phyloP scores from a whole-genome alignment of 2,888 invertebrate genomes.

The Raillietiella orientalis region DNA sequence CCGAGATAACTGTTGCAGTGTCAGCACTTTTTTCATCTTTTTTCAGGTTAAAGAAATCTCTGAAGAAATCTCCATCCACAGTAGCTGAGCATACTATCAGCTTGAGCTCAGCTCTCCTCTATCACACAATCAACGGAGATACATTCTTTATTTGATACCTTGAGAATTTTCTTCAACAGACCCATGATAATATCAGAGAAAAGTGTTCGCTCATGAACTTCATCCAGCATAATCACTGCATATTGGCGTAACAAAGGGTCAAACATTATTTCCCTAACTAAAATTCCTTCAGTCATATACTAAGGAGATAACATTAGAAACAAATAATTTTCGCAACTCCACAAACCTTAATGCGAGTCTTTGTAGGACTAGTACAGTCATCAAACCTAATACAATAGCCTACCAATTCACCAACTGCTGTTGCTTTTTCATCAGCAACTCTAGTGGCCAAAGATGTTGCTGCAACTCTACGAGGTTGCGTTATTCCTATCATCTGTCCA shows the following conservation, averaged over 20 bases:
- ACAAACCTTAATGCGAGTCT: constrained; percentile 13
- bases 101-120: constrained; percentile 46
- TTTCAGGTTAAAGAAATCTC: constrained; percentile 36
- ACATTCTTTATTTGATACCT: constrained; percentile 17
- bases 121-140: neutral
- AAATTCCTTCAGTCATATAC: constrained; percentile 87
- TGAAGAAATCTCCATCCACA: constrained; percentile 57
- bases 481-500: constrained; percentile 44
- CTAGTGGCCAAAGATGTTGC: constrained; percentile 56
- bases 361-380: constrained; percentile 12
- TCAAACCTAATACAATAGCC: constrained; percentile 50
- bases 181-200: constrained; percentile 83
- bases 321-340: constrained; percentile 2
- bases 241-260: constrained; percentile 75
- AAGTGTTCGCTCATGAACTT: constrained; percentile 76
- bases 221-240: constrained; percentile 58
- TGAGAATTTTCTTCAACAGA: constrained; percentile 59
- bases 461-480: constrained; percentile 69
- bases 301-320: constrained; percentile 12
- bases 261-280: constrained; percentile 72
- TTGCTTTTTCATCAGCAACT: constrained; percentile 58
- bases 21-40: constrained; percentile 16
- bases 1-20: constrained; percentile 45
- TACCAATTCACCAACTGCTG: constrained; percentile 33
- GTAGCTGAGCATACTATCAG: constrained; percentile 82